Base-by-base conservation (phyloP, 2,113 vertebrate genomes). In the Meleagris gallopavo region DNA sequence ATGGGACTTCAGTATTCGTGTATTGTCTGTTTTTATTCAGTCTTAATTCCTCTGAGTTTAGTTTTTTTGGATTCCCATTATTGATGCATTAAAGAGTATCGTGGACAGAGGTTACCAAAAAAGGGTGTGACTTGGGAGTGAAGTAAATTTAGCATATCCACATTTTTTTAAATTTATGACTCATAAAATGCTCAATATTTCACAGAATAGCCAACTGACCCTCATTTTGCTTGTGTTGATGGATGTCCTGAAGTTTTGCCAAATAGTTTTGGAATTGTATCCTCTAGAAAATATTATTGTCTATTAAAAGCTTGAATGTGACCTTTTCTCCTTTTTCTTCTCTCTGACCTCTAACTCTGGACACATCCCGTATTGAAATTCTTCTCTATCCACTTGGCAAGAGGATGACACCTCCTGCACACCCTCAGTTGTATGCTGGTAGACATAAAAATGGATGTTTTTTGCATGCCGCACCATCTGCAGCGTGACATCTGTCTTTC, bases 241-340 rank as follows among this genome's bases (percentile, higher is more conserved):
- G 94, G 93, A 96, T 92, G 71, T 91, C 83, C 81, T 92, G 93
- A 93, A 77, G 60, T 75, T 94, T 91, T 95, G 95, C 97, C 97
- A 97, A 96, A 96, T 97, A 95, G 58, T 97, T 97, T 94, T 70
- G 87, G 92, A 95, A 95, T 96, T 95, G 88, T 93, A 89, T 97
- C 60, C 94, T 96, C 79, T 67, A 94, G 89, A 93, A 95, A 92
- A 90, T 88, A 83, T 87, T 97, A 77, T 36, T 95, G 93, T 89
- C 84, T 95, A 87, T 96, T 94, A 95, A 93, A 94, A 91, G 83
- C 92, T 92, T 95, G 78, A 82, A 92, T 79, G 70, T 88, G 93
- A 94, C 88, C 90, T 96, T 91, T 92, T 85, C 57, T 93, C 94
- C 79, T 86, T 94, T 94, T 66, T 95, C 36, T 95, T 93, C 83